Evolutionary conservation across 2,797 vertebrate species (phyloP).

Genomic region (Decapterus maruadsi): DNA sequence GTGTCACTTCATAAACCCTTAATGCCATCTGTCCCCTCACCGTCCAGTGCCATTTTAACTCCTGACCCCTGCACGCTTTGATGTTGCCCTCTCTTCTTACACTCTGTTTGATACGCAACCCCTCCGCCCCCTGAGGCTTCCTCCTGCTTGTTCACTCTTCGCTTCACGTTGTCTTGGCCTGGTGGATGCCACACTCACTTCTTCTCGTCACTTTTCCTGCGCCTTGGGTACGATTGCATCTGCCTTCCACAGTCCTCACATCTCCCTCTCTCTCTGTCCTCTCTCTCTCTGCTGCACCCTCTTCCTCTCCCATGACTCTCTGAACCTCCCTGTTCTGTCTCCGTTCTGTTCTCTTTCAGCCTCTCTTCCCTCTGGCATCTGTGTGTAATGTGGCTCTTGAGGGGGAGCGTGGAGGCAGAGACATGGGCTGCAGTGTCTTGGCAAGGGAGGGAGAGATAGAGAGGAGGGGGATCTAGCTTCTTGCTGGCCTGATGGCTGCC

Average conservation of each 20-base stretch:
- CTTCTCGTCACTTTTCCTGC: conserved; percentile 14
- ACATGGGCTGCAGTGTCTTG: conserved; percentile 77
- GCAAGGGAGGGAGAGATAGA: conserved; percentile 58
- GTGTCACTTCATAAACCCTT: conserved; percentile 48
- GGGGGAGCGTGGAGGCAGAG: conserved; percentile 64
- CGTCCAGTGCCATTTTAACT: conserved; percentile 56
- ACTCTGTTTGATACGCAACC: conserved; percentile 35
- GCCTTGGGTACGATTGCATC: conserved; percentile 16
- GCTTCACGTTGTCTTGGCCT: background rate
- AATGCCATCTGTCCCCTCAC: conserved; percentile 41
- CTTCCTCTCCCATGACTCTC: background rate
- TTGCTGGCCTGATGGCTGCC: conserved; percentile 70
- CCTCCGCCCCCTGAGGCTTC: conserved; percentile 1
- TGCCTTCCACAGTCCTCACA: conserved; percentile 13
- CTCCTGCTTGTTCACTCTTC: conserved; percentile 9
- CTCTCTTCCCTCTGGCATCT: conserved; percentile 59
- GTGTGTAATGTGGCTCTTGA: conserved; percentile 75
- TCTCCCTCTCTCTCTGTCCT: conserved; percentile 1
- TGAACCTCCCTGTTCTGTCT: conserved; percentile 35
- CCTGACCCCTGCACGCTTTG: conserved; percentile 69
- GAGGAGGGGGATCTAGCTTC: conserved; percentile 38
- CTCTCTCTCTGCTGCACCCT: background rate
- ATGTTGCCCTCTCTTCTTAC: conserved; percentile 65
- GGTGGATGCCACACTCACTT: conserved; percentile 20
- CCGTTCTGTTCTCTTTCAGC: conserved; percentile 50